Evolutionary conservation across 2,797 vertebrate species (phyloP).

Genomic region (Acrocephalus scirpaceus): DNA sequence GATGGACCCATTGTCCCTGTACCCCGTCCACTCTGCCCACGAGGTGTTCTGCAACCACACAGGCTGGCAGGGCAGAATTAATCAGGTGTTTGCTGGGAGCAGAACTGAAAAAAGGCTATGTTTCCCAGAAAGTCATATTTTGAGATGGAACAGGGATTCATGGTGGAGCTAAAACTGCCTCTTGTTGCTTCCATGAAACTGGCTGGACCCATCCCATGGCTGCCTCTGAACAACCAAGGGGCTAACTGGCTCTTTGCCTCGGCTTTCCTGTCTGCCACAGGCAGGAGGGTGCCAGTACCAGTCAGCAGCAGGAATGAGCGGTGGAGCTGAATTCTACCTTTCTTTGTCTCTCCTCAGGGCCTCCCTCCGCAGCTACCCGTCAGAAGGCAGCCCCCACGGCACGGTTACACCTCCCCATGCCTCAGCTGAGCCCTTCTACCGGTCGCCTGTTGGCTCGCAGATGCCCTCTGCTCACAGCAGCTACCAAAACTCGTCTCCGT

Average conservation of each 20-base stretch:
- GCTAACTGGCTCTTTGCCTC: background rate
- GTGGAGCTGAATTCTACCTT: background rate
- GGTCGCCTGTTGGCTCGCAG: constrained; percentile 75
- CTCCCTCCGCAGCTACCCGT: constrained; percentile 76
- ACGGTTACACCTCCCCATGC: constrained; percentile 80
- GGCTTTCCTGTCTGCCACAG: background rate
- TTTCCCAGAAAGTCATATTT: background rate
- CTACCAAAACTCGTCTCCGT: constrained; percentile 77
- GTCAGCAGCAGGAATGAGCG: fast-evolving
- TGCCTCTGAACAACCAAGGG: background rate
- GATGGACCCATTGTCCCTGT: background rate
- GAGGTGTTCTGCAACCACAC: background rate
- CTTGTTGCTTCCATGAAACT: background rate
- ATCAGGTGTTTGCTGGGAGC: background rate
- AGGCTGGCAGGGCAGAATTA: background rate
- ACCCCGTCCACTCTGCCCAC: fast-evolving
- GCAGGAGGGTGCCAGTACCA: background rate
- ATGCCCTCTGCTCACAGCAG: constrained; percentile 76
- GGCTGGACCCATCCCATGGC: background rate
- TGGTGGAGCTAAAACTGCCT: background rate
- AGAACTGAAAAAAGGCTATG: background rate
- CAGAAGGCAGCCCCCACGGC: constrained; percentile 80
- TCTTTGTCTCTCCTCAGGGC: constrained; percentile 50
- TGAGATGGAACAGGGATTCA: background rate
- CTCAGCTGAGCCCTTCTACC: constrained; percentile 82